Evolutionary conservation across 2,797 vertebrate genomes (phyloP), one percentile per base, ranked within the genome.

Genomic region (Furcifer pardalis): DNA sequence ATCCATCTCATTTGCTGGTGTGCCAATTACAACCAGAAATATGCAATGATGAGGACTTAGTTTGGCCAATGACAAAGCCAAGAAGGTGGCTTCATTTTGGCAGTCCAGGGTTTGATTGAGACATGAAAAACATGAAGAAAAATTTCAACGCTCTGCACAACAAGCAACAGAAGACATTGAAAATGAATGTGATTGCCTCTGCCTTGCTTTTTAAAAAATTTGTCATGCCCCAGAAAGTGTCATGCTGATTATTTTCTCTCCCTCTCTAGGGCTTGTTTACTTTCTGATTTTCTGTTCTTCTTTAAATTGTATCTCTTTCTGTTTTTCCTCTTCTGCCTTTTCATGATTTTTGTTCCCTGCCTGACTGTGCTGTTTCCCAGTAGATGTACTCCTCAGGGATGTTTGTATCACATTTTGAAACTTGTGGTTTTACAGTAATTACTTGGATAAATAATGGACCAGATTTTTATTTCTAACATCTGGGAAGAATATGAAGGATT

Each of bases 391-490:
- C 65, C 23, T 68, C 23, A 30, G 72, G 62, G 63, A 83, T 17
- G 30, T 13, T 81, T n/a, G 56, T 81, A 73, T 69, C 37, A 71
- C 62, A 81, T 49, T 71, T 77, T n/a, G 52, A 37, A 86, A 86
- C 40, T 42, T 40, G 63, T 62, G 56, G 52, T 62, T 77, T 81
- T 71, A 77, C 52, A 71, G 52, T 82, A 81, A 86, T 85, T 81
- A 69, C 63, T 77, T 71, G 66, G 65, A 32, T 77, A 77, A 86
- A 81, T 86, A 86, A 71, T 72, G 42, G 42, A 77, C 63, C 42
- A 40, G 21, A 60, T 37, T 84, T 77, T 84, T 79, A 79, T 84
- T 73, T 49, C n/a, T 66, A 84, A 73, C 83, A 79, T 86, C 73
- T 86, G 79, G 79, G 21, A 23, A 7, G n/a, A 76, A 86, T 42